Conservation (phyloP, 2,888 invertebrate species). For the Boloria selene region DNA sequence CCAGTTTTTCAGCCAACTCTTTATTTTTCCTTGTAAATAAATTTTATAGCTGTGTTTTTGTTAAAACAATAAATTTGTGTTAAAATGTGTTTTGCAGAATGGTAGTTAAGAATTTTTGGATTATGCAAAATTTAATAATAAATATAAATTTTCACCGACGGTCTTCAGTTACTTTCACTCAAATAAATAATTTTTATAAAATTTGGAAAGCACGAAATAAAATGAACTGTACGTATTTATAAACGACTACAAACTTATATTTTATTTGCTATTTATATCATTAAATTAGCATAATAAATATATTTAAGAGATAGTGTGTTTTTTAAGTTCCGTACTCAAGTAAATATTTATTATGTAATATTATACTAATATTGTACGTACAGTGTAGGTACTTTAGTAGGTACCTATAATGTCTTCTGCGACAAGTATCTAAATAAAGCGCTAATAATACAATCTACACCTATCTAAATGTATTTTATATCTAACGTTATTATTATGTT, state of each 20-base stretch:
- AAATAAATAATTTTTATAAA: constrained; percentile 7
- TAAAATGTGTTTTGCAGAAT: constrained; percentile 5
- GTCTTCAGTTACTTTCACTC: constrained; percentile 18
- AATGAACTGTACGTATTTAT: constrained; percentile 13
- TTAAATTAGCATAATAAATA: not conserved
- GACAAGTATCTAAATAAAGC: no score
- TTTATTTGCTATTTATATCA: not conserved
- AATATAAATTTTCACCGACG: constrained; percentile 20
- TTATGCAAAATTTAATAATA: constrained; percentile 4
- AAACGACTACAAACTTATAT: not conserved
- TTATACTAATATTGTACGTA: no score
- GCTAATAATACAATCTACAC: no score
- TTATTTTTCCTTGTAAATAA: not conserved
- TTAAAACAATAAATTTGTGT: constrained; percentile 3
- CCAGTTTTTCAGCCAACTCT: not conserved
- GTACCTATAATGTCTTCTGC: no score
- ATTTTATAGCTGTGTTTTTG: not conserved
- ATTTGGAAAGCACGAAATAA: constrained; percentile 1
- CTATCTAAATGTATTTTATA: no score
- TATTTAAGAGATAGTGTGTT: not conserved
- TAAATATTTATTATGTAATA: no score
- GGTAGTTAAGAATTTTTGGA: constrained; percentile 3
- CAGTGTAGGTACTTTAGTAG: no score
- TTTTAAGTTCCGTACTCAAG: no score
- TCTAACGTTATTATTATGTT: no score